Evolutionary conservation across 2,888 invertebrate species (phyloP).

Genomic region (Amphiduros pacificus): DNA sequence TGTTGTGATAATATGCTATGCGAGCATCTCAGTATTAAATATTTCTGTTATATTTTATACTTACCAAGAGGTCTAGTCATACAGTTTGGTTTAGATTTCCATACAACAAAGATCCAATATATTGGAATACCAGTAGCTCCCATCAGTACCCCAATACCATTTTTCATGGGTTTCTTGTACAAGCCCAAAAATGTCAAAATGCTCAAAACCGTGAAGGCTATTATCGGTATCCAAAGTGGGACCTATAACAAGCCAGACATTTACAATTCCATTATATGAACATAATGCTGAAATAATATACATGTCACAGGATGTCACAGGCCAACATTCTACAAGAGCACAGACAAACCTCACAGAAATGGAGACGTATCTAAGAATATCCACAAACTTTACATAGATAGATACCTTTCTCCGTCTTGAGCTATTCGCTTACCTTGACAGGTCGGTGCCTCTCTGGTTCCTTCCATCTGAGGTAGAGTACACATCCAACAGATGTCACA

Average conservation of each 20-base stretch:
- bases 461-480: slow-evolving; percentile 42
- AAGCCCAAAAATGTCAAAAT: slow-evolving; percentile 79
- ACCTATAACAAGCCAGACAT: slow-evolving; percentile 71
- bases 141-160: slow-evolving; percentile 76
- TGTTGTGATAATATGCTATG: too few species aligned
- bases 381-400: too few species aligned
- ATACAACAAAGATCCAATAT: slow-evolving; percentile 71
- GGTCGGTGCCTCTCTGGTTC: slow-evolving; percentile 37
- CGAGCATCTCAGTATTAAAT: too few species aligned
- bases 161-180: slow-evolving; percentile 77
- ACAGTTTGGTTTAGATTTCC: slow-evolving; percentile 5
- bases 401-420: too few species aligned
- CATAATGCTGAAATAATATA: background rate
- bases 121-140: slow-evolving; percentile 83
- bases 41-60: too few species aligned
- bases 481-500: slow-evolving; percentile 7
- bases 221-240: slow-evolving; percentile 73
- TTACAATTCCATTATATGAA: too few species aligned
- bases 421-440: slow-evolving; percentile 43
- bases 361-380: too few species aligned
- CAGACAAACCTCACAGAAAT: background rate
- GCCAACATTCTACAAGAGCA: background rate
- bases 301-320: background rate
- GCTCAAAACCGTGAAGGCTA: slow-evolving; percentile 76
- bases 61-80: too few species aligned